Evolutionary conservation across 2,888 invertebrate genomes (phyloP).

Genomic region (Caenorhabditis sinica): DNA sequence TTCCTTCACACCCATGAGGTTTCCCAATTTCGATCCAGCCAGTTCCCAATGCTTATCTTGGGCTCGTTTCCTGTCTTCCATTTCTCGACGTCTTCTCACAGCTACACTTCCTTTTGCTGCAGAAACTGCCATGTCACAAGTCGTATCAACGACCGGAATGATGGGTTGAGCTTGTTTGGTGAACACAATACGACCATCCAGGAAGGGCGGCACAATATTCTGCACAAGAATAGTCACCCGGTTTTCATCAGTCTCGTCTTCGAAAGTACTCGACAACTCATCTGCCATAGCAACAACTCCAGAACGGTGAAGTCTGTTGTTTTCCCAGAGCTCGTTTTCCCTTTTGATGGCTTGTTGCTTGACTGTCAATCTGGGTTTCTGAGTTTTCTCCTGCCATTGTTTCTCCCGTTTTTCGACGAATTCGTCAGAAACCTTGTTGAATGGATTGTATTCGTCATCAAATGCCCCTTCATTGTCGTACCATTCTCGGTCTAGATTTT

Average conservation of each 20-base stretch:
- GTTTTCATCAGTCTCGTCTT: conserved; percentile 91
- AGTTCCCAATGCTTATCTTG: conserved; percentile 99
- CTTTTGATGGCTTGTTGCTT: conserved; percentile 95
- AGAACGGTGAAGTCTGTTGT: conserved; percentile 94
- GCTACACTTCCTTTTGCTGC: conserved; percentile 94
- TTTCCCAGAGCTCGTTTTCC: conserved; percentile 99
- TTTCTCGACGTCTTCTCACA: conserved; percentile 94
- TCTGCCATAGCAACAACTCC: conserved; percentile 71
- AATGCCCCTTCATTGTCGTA: conserved; percentile 92
- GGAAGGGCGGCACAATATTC: conserved; percentile 98
- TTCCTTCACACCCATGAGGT: conserved; percentile 94
- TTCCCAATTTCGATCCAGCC: conserved; percentile 95
- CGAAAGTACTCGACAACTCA: conserved; percentile 84
- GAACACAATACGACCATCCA: conserved; percentile 98
- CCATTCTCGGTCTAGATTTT: conserved; percentile 94
- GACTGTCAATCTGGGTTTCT: conserved; percentile 92
- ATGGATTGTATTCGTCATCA: conserved; percentile 93
- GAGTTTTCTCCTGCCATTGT: conserved; percentile 89
- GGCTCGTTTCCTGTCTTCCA: conserved; percentile 94
- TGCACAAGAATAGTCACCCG: conserved; percentile 96
- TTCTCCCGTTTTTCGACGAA: conserved; percentile 95
- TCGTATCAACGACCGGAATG: conserved; percentile 88
- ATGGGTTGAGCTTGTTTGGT: conserved; percentile 87
- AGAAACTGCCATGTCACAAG: conserved; percentile 97
- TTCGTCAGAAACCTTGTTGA: conserved; percentile 88